Evolutionary conservation across 35 echinoderm and acorn worm species (phyloP), one percentile per base, ranked within the genome.

Genomic region (Eucidaris tribuloides): DNA sequence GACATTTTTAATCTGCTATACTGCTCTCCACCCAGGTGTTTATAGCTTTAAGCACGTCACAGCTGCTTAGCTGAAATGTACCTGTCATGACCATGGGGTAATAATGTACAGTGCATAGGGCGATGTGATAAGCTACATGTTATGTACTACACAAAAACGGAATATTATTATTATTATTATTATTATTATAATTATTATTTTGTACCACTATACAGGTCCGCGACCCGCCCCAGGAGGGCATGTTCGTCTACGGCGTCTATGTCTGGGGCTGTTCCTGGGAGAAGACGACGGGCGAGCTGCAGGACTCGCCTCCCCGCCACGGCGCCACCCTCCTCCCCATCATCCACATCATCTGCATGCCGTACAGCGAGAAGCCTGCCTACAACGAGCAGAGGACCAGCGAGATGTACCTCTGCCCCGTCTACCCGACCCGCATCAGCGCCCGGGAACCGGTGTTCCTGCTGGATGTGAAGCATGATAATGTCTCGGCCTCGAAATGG

Each of bases 201-300:
- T 28, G 3, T 25, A 1, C 18, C 22, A 7, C 56, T 59, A n/a
- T 42, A 1, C 81, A 99, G 96, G 96, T 99, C n/a, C 77, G 96
- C 17, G 96, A 99, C 65, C 96, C 96, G 42, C 96, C 96, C 28
- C 87, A 92, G 55, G 96, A 99, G 55, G 96, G 96, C 0, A 99
- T 99, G 96, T 99, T 99, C 30, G 62, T 99, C n/a, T 93, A 99
- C 25, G 96, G 96, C 41, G 86, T 99, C 83, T 99, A 99, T 87
- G 89, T 99, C 56, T 99, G 96, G 96, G 96, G 96, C 0, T 99
- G 96, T 58, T 93, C 96, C 0, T 99, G 91, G 91, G 96, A 99
- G 84, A 99, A 99, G 62, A 99, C 96, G 0, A 99, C 91, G 0
- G 96, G 90, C 19, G 96, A 99, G 65, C 91, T 99, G 0, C 96